Evolutionary conservation across 2,113 vertebrate species (phyloP), one percentile per base, ranked within the genome.

Genomic region (Poeciliopsis retropinna): DNA sequence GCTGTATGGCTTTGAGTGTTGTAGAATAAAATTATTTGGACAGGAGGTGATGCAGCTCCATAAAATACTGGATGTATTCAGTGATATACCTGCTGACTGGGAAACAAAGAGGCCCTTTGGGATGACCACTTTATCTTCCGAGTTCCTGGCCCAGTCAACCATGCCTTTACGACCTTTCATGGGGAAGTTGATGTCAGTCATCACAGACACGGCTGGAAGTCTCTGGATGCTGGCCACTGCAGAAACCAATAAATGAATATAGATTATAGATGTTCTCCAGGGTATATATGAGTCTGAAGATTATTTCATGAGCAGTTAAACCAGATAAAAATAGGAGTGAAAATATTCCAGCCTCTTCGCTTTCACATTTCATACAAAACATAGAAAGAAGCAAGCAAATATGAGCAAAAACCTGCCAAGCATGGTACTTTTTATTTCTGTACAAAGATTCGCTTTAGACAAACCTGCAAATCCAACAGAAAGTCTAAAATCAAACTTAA

Each of bases 111-210:
- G 96, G 84, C 94, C 97, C 95, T 98, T 99, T 67, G 98, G 98
- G 91, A 99, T 97, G 70, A 99, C 96, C 69, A 99, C 97, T 76
- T 97, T 97, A 81, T 99, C 98, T 94, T 99, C 98, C 12, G 98
- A 99, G 89, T 99, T 99, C 73, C 98, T 94, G 89, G 98, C 98
- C 98, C 98, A 99, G 81, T 99, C 98, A 65, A 99, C 98, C 98
- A 99, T 99, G 80, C 98, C 98, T 92, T 99, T 99, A 82, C 98
- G 96, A 86, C 98, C 98, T 93, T 99, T 99, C 98, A 99, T 99
- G 22, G 98, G 98, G 88, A 99, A 99, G 94, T 97, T 99, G 93
- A 99, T 98, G 93, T 99, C 98, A 1, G 97, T 98, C 95, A 97
- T 95, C 88, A 97, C 97, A 28, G 98, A 98, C 65, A 97, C 96